Base-by-base conservation (phyloP, 2,797 vertebrate species). In the Alectoris magna region DNA sequence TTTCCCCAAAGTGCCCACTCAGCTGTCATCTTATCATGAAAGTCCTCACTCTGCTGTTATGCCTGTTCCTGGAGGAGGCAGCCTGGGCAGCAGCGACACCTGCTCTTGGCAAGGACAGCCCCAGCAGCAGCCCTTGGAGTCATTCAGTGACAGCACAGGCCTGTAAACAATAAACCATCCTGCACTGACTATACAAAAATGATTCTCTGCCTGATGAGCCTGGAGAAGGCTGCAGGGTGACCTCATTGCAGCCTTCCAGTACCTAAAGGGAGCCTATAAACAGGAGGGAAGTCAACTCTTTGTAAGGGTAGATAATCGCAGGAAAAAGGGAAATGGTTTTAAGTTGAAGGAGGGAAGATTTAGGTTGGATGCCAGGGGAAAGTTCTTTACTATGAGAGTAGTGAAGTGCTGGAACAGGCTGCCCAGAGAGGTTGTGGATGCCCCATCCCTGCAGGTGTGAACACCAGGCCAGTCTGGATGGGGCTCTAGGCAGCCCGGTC, bases 81-180 rank as follows among this genome's bases (percentile, higher is more conserved):
- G 5, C 5, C 17, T 43, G 24, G 17, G 27, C 31, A 68, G 27
- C 38, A 31, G 38, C 3, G 9, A 55, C 21, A 18, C 34, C 41
- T 87, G 23, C 49, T 83, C 9, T 66, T 31, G 27, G 70, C 59
- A 43, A 5, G 13, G 59, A 2, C 24, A 26, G 18, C 24, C 34
- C 0, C 0, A 81, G 64, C n/a, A 23, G 8, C 7, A 48, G 3
- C 3, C 11, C 7, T 12, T 1, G 1, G 68, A 58, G 41, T 12
- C 77, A 31, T 10, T 82, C 27, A 48, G 13, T 11, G 64, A 26
- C 16, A n/a, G 11, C 38, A 62, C 0, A 1, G 34, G 26, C 49
- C 34, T 2, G 1, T 77, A 83, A 85, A 16, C 26, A 80, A 31
- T 2, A 1, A 7, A 43, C 48, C 14, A 26, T 14, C 53, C 49